Evolutionary conservation across 2,888 invertebrate genomes (phyloP).

Genomic region (Hermaeophaga mercurialis): DNA sequence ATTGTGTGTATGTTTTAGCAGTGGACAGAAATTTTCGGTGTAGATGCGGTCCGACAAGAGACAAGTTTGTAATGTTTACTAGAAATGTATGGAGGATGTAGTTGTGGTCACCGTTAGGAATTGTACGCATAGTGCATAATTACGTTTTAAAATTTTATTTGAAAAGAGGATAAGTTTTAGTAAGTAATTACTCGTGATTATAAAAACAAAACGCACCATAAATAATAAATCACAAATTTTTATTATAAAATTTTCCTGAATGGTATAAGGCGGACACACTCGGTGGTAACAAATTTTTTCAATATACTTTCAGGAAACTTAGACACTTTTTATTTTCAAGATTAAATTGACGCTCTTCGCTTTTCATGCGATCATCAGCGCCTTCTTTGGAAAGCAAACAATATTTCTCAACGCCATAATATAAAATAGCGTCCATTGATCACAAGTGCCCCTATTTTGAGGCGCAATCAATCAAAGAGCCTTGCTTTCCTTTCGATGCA

Average conservation of each 20-base stretch:
- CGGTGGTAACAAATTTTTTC: no score
- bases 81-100: not conserved
- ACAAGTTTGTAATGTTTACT: not conserved
- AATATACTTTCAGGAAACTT: no score
- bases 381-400: slow-evolving; percentile 28
- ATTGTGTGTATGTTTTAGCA: not conserved
- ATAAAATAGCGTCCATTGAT: slow-evolving; percentile 35
- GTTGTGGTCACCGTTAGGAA: not conserved
- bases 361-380: slow-evolving; percentile 8
- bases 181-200: no score
- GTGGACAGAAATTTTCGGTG: not conserved
- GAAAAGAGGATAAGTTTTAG: no score
- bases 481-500: slow-evolving; percentile 25
- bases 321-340: no score
- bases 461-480: slow-evolving; percentile 33
- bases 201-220: no score
- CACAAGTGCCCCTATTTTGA: slow-evolving; percentile 30
- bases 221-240: no score
- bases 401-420: slow-evolving; percentile 36
- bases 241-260: no score
- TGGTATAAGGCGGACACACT: no score
- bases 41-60: not conserved
- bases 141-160: no score
- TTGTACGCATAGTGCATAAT: no score
- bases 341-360: no score